Evolutionary conservation across 53 echinoderm and acorn worm species (phyloP).

Genomic region (Glandiceps talaboti): DNA sequence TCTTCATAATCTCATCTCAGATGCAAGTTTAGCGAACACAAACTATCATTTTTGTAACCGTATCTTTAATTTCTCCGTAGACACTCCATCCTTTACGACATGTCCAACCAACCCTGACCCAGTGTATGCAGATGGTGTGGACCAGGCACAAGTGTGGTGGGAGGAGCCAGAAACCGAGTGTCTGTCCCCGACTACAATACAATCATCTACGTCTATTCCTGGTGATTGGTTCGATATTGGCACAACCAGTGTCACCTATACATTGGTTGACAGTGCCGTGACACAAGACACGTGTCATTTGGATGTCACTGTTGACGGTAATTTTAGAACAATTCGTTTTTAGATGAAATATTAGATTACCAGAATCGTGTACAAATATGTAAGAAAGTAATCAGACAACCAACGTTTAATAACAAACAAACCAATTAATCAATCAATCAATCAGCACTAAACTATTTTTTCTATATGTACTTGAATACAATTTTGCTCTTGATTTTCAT

Average conservation of each 20-base stretch:
- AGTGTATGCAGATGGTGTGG: neutral
- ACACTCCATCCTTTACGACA: neutral
- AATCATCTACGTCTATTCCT: neutral
- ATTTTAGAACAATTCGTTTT: too few species aligned
- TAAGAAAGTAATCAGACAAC: too few species aligned
- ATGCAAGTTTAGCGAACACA: too few species aligned
- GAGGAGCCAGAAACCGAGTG: neutral
- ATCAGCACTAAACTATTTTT: too few species aligned
- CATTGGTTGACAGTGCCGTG: neutral
- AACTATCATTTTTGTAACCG: too few species aligned
- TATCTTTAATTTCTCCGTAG: neutral
- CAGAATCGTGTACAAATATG: too few species aligned
- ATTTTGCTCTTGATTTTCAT: too few species aligned
- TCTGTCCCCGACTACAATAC: neutral
- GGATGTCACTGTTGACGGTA: neutral
- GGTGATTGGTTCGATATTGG: neutral
- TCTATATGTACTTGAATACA: too few species aligned
- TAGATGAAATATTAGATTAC: too few species aligned
- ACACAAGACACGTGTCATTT: neutral
- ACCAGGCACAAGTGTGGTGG: neutral
- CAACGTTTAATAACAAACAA: too few species aligned
- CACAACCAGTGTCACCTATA: neutral
- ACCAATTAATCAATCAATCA: too few species aligned
- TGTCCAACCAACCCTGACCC: neutral
- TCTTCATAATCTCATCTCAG: too few species aligned